phyloP scores from a whole-genome alignment of 2,888 invertebrate species.

The Alloplasta piceator region DNA sequence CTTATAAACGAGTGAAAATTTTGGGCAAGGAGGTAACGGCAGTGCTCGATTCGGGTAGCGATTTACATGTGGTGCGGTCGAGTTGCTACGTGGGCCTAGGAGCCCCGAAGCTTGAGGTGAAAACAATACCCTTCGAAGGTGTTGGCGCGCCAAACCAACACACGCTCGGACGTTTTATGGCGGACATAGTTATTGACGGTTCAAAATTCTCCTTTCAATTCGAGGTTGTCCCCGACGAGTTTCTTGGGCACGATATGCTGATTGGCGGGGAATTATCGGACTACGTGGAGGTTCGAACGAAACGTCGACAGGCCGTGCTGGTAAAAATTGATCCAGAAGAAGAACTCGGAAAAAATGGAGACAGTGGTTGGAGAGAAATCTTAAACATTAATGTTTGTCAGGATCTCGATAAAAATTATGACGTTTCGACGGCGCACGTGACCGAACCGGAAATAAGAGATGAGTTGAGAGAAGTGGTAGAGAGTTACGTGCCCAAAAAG shows the following conservation, averaged over 20 bases:
- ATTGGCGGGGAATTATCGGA: slow-evolving; percentile 57
- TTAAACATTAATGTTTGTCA: neutral
- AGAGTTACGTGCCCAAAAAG: neutral
- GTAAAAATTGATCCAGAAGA: slow-evolving; percentile 4
- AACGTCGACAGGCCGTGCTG: slow-evolving; percentile 22
- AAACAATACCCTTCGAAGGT: neutral
- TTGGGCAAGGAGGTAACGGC: neutral
- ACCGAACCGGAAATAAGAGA: neutral
- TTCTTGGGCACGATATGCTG: slow-evolving; percentile 45
- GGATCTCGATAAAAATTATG: neutral
- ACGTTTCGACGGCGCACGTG: slow-evolving; percentile 5
- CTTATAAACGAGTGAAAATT: too few species aligned
- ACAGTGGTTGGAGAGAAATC: slow-evolving; percentile 6
- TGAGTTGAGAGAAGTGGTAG: neutral
- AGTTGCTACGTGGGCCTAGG: neutral
- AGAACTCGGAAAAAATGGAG: neutral
- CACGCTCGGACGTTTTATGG: neutral
- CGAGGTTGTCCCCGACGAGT: slow-evolving; percentile 35
- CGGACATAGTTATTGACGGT: neutral
- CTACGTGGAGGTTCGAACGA: slow-evolving; percentile 33
- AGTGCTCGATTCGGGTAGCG: neutral
- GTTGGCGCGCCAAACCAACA: neutral
- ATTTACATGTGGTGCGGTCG: neutral
- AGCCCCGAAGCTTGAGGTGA: neutral
- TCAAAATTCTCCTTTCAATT: neutral